A percentile compares a stretch with the other conserved stretches of the same genome.
Evolutionary conservation across 2,113 vertebrate genomes (phyloP).

Genomic region (Ophthalmolycus amberensis): DNA sequence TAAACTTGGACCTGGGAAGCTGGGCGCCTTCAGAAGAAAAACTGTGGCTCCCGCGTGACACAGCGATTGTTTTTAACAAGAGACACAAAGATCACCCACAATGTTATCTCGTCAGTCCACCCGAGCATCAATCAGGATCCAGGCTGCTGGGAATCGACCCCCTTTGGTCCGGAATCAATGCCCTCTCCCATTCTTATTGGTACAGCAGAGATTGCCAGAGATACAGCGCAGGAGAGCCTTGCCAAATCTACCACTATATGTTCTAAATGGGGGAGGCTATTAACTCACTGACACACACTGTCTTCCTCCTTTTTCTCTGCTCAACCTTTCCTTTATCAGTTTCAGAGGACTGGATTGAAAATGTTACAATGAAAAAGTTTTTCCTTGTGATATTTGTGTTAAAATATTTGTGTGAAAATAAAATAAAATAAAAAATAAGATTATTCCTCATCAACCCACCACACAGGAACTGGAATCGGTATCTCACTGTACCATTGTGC

Average conservation of each 20-base stretch:
- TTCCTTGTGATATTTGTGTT: constrained; percentile 15
- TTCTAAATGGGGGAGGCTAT: constrained; percentile 75
- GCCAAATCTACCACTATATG: constrained; percentile 60
- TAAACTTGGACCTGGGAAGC: constrained; percentile 68
- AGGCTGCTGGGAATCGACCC: constrained; percentile 78
- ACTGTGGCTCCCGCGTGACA: constrained; percentile 57
- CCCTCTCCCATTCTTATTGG: constrained; percentile 73
- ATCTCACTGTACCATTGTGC: neutral
- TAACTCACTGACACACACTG: constrained; percentile 70
- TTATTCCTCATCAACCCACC: neutral
- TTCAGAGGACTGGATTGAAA: constrained; percentile 38
- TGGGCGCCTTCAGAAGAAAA: constrained; percentile 62
- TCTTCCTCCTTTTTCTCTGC: constrained; percentile 38
- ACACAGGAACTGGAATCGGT: neutral
- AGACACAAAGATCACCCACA: constrained; percentile 81
- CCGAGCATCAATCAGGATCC: constrained; percentile 80
- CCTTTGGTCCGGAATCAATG: constrained; percentile 80
- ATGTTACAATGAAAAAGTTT: constrained; percentile 14
- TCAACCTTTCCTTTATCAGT: constrained; percentile 51
- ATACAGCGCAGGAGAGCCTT: constrained; percentile 65
- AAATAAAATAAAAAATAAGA: neutral
- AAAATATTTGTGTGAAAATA: neutral
- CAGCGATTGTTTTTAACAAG: constrained; percentile 67
- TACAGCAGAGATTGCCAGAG: constrained; percentile 78
- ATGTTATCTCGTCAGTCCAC: constrained; percentile 83